phyloP scores from a whole-genome alignment of 2,797 vertebrate genomes.

The Silurus lanzhouensis region DNA sequence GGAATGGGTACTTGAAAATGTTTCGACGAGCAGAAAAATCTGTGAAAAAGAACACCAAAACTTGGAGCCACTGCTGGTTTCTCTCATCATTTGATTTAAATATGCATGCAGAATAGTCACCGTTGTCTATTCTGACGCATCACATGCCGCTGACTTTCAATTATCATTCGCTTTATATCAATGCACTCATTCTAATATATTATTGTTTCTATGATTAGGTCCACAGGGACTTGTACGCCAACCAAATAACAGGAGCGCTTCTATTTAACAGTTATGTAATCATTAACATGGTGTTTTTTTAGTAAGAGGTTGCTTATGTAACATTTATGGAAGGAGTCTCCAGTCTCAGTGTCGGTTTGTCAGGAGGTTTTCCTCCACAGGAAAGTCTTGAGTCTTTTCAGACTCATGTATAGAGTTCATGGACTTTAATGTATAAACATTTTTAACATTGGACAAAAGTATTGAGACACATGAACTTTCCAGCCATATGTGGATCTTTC shows the following conservation, averaged over 20 bases:
- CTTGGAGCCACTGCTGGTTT: not conserved
- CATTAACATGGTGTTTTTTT: not conserved
- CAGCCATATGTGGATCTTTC: too few species aligned
- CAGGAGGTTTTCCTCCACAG: not conserved
- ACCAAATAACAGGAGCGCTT: not conserved
- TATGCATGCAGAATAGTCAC: not conserved
- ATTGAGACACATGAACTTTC: too few species aligned
- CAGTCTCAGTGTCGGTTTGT: not conserved
- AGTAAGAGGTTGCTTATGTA: not conserved
- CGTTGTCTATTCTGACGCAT: not conserved
- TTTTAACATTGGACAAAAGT: too few species aligned
- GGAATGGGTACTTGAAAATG: not conserved
- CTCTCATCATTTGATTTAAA: not conserved
- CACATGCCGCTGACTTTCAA: not conserved
- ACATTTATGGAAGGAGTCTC: not conserved
- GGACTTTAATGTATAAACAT: too few species aligned
- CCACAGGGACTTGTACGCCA: not conserved
- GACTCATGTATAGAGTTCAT: too few species aligned
- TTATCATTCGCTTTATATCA: not conserved
- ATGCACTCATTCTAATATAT: not conserved
- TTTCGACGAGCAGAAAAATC: not conserved
- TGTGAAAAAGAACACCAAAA: conserved; percentile 8
- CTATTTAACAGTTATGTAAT: not conserved
- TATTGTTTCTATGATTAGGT: not conserved
- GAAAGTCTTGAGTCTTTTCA: not conserved